Percentiles rank a stretch among this genome's conserved stretches.
phyloP scores from a whole-genome alignment of 2,888 invertebrate species.

The Drosophila neotestacea region DNA sequence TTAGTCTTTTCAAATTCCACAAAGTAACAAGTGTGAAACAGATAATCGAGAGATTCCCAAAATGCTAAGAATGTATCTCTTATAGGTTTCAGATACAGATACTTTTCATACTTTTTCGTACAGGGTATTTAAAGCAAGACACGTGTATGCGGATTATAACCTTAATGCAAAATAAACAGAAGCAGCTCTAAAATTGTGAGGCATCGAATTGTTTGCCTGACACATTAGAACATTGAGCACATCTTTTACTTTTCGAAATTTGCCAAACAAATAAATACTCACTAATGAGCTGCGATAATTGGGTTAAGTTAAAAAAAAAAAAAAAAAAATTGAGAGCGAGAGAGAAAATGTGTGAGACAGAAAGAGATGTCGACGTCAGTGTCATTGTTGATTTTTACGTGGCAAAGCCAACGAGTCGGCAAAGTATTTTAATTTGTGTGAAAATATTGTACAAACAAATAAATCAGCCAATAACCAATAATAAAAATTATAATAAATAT shows the following conservation, averaged over 20 bases:
- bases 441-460: slow-evolving; percentile 79
- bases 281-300: slow-evolving; percentile 82
- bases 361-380: slow-evolving; percentile 15
- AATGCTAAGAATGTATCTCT: too few relatives aligned
- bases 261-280: slow-evolving; percentile 78
- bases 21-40: slow-evolving; percentile 13
- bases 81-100: too few relatives aligned
- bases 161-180: slow-evolving; percentile 43
- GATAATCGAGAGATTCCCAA: neutral
- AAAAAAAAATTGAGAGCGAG: slow-evolving; percentile 17
- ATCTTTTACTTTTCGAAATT: slow-evolving; percentile 44
- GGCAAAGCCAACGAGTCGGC: slow-evolving; percentile 57
- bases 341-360: neutral
- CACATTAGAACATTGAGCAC: slow-evolving; percentile 62
- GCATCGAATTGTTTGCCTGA: slow-evolving; percentile 57
- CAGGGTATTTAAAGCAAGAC: slow-evolving; percentile 17
- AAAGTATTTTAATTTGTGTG: slow-evolving; percentile 81
- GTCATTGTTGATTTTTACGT: slow-evolving; percentile 48
- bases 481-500: slow-evolving; percentile 77
- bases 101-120: neutral
- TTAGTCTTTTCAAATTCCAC: neutral
- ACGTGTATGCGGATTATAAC: slow-evolving; percentile 33
- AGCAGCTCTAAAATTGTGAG: slow-evolving; percentile 20
- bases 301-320: slow-evolving; percentile 61
- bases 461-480: slow-evolving; percentile 75